Percentiles rank a stretch among this genome's conserved stretches.
phyloP scores from a whole-genome alignment of 2,797 vertebrate species.

The Anguilla obscura region DNA sequence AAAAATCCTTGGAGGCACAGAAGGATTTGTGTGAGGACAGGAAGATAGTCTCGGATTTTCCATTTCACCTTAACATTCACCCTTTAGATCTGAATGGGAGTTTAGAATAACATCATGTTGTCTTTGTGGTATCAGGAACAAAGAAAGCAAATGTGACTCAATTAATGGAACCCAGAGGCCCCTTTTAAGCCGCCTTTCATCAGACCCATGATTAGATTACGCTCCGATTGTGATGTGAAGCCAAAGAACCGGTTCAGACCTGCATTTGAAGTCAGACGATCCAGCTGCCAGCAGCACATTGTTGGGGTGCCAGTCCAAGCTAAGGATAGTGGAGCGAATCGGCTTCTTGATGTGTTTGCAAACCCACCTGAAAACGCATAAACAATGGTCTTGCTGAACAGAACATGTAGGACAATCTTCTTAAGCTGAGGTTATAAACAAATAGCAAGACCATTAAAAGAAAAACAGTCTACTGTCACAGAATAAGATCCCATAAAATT shows the following conservation, averaged over 20 bases:
- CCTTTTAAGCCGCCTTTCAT: background rate
- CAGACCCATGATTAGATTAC: background rate
- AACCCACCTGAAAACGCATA: conserved; percentile 84
- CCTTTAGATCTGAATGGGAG: background rate
- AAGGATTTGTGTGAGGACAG: background rate
- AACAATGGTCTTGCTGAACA: background rate
- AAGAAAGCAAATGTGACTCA: background rate
- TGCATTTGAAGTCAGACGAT: conserved; percentile 99
- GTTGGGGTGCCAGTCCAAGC: conserved; percentile 99
- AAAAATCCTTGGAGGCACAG: conserved; percentile 80
- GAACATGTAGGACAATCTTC: background rate
- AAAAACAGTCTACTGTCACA: background rate
- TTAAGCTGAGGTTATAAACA: background rate
- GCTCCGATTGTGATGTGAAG: background rate
- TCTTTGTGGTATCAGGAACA: background rate
- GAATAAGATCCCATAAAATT: background rate
- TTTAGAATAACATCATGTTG: background rate
- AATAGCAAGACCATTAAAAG: background rate
- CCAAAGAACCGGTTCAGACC: conserved; percentile 66
- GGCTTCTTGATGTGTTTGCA: conserved; percentile 99
- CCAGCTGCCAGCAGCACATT: conserved; percentile 94
- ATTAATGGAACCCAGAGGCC: background rate
- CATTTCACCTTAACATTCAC: background rate
- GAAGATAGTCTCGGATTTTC: background rate
- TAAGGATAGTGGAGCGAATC: conserved; percentile 95